A percentile compares a stretch with the other conserved stretches of the same genome.
These are phyloP conservation scores for Nesospiza acunhae DNA, from an alignment of 2,113 vertebrate species.

Conservation along the genomic window DNA sequence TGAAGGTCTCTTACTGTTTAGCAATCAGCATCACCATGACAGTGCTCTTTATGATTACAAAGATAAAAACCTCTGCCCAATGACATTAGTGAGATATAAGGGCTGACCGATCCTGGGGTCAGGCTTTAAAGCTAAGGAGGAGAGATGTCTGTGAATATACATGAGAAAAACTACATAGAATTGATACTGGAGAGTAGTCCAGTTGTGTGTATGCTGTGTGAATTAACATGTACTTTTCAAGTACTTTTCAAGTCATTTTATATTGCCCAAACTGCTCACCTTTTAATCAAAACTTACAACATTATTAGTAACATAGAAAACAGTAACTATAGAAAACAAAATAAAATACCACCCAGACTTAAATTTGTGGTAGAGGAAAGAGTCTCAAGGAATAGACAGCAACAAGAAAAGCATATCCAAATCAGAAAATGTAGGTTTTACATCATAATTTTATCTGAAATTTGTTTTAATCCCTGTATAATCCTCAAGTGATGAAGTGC, in stretches of 20 bases:
- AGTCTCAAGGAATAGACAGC: not conserved
- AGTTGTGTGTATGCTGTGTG: not conserved
- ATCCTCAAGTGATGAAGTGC: not conserved
- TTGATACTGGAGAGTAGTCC: not conserved
- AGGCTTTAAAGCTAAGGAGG: not conserved
- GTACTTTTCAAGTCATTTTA: not conserved
- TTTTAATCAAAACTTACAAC: not conserved
- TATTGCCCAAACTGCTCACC: not conserved
- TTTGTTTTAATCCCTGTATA: not conserved
- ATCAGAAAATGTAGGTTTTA: not conserved
- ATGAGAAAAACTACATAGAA: not conserved
- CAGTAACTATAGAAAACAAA: not conserved
- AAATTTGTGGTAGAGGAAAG: not conserved
- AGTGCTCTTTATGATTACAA: not conserved
- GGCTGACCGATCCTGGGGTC: not conserved
- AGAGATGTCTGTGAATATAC: not conserved
- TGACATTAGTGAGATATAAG: not conserved
- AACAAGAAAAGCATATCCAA: not conserved
- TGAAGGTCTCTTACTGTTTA: not conserved
- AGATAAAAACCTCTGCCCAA: not conserved
- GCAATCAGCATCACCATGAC: not conserved
- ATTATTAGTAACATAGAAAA: not conserved
- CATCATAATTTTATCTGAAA: not conserved
- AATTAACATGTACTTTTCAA: not conserved
- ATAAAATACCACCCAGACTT: accelerated